phyloP scores from a whole-genome alignment of 2,888 invertebrate species.

The Elmis aenea region DNA sequence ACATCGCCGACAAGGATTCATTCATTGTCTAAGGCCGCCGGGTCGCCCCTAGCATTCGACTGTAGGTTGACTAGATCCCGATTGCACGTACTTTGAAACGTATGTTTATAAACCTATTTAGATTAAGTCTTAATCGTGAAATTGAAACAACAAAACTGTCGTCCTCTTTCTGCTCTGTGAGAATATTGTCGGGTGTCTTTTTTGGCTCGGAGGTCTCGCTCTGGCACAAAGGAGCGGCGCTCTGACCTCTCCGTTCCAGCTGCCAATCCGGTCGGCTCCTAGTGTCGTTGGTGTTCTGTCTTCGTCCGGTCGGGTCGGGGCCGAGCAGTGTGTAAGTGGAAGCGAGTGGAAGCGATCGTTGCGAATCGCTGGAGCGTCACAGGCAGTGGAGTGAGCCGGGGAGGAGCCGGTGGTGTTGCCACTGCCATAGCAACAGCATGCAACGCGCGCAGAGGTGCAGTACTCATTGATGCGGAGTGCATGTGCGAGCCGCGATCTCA shows the following conservation, averaged over 20 bases:
- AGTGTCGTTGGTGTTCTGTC: constrained; percentile 19
- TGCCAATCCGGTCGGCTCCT: constrained; percentile 25
- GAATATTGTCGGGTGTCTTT: constrained; percentile 12
- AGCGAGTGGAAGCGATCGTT: constrained; percentile 28
- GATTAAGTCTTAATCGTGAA: constrained; percentile 21
- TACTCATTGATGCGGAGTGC: constrained; percentile 42
- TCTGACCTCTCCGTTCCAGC: constrained; percentile 26
- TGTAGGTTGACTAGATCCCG: too few species aligned
- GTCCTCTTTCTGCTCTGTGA: constrained; percentile 16
- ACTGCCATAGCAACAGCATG: constrained; percentile 35
- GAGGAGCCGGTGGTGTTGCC: constrained; percentile 26
- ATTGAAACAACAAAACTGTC: constrained; percentile 23
- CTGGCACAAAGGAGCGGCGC: constrained; percentile 30
- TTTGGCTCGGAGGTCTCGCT: constrained; percentile 26
- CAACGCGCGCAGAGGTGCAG: constrained; percentile 30
- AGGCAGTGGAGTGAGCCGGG: constrained; percentile 26
- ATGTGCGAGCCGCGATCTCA: constrained; percentile 42
- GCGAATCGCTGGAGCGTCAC: constrained; percentile 27
- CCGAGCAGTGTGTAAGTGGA: constrained; percentile 24
- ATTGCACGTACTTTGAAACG: too few species aligned
- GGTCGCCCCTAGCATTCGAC: too few species aligned
- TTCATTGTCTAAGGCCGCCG: too few species aligned
- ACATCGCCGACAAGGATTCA: constrained; percentile 8
- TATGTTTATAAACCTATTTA: constrained; percentile 22
- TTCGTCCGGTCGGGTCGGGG: constrained; percentile 13